Conservation (phyloP, 2,888 invertebrate species). For the Iphiclides podalirius region DNA sequence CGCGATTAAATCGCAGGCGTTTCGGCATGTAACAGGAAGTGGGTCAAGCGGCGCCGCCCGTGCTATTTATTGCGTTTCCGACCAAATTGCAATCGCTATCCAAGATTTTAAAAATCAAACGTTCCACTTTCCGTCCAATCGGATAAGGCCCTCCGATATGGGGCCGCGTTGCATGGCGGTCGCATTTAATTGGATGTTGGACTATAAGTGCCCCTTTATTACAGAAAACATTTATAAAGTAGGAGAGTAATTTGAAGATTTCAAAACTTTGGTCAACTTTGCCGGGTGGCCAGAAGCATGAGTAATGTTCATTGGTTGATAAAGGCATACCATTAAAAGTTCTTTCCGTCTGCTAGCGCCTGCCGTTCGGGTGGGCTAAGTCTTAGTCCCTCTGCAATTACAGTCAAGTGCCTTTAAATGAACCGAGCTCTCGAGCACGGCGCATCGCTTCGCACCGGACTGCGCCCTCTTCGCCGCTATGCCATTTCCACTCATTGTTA, state of each 20-base stretch:
- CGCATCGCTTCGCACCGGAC: conserved; percentile 68
- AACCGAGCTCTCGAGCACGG: conserved; percentile 78
- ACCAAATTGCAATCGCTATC: conserved; percentile 67
- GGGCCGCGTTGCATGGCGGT: neutral
- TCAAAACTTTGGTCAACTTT: neutral
- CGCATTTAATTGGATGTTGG: too few species aligned
- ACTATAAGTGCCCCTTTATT: too few species aligned
- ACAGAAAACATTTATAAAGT: too few species aligned
- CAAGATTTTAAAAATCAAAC: conserved; percentile 31
- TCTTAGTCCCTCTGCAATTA: conserved; percentile 77
- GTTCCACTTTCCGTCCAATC: conserved; percentile 4
- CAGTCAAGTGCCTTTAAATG: conserved; percentile 79
- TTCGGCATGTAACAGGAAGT: conserved; percentile 77
- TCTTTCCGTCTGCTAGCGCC: conserved; percentile 69
- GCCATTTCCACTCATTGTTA: conserved; percentile 58
- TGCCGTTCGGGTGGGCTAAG: conserved; percentile 62
- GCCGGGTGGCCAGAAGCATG: conserved; percentile 30
- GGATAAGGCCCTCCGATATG: neutral
- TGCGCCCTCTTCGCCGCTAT: conserved; percentile 56
- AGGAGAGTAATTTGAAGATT: neutral
- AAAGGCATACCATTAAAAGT: conserved; percentile 71
- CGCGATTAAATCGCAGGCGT: conserved; percentile 76
- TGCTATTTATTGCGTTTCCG: conserved; percentile 75
- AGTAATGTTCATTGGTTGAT: conserved; percentile 42
- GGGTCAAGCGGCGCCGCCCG: conserved; percentile 74